Evolutionary conservation across 2,888 invertebrate genomes (phyloP).

Genomic region (Stramonita haemastoma): DNA sequence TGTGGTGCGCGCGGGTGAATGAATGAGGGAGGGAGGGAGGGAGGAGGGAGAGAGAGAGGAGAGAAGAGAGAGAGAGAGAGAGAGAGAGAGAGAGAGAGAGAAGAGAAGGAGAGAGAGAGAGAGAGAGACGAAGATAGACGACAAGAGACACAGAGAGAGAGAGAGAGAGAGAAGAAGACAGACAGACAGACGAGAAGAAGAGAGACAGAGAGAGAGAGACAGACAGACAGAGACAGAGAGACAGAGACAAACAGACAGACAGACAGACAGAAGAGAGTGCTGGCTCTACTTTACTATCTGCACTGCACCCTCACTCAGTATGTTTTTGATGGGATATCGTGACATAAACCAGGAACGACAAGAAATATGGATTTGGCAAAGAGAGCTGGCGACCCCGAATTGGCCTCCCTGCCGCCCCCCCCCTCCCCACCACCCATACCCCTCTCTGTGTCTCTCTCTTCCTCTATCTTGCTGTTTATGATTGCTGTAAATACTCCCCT

Average conservation of each 20-base stretch:
- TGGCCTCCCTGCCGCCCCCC: background rate
- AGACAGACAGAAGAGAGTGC: background rate
- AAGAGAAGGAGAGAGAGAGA: background rate
- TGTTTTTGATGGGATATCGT: background rate
- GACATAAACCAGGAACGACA: background rate
- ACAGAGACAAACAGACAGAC: background rate
- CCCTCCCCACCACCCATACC: background rate
- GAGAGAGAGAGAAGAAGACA: background rate
- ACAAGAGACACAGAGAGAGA: background rate
- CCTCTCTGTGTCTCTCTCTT: background rate
- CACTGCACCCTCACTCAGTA: background rate
- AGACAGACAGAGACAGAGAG: background rate
- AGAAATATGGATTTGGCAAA: background rate
- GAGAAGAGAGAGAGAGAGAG: slow-evolving; percentile 35
- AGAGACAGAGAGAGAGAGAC: background rate
- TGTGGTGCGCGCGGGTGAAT: background rate
- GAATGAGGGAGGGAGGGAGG: background rate
- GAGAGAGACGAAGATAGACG: background rate
- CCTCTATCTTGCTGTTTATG: too few relatives aligned
- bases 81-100: slow-evolving; percentile 7
- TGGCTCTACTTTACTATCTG: slow-evolving; percentile 2
- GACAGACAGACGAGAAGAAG: background rate
- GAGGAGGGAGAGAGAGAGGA: slow-evolving; percentile 28
- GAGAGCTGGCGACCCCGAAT: too few relatives aligned
- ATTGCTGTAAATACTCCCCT: too few relatives aligned